phyloP scores from a whole-genome alignment of 2,888 invertebrate species.

The Diogma glabrata region DNA sequence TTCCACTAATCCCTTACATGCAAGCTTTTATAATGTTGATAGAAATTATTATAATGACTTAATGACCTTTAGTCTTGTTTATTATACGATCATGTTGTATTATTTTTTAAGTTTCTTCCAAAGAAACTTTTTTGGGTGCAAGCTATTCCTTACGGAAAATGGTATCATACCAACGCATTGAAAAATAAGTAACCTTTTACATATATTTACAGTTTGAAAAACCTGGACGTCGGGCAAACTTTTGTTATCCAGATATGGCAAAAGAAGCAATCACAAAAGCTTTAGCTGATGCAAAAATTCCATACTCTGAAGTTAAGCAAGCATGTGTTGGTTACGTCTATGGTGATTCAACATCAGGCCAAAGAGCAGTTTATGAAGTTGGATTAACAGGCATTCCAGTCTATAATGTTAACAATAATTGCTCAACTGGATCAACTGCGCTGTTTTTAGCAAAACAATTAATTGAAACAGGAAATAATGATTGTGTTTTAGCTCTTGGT shows the following conservation, averaged over 20 bases:
- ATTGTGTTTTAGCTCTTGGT: constrained; percentile 85
- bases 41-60: too few species aligned
- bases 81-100: too few species aligned
- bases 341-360: constrained; percentile 92
- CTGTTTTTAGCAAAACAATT: constrained; percentile 83
- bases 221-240: constrained; percentile 65
- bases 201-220: constrained; percentile 64
- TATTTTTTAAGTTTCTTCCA: too few species aligned
- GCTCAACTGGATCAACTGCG: constrained; percentile 93
- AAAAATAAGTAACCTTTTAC: constrained; percentile 14
- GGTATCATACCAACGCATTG: too few species aligned
- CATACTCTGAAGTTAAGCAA: constrained; percentile 69
- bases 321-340: constrained; percentile 90
- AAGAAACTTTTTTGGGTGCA: too few species aligned
- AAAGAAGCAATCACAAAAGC: constrained; percentile 87
- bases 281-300: constrained; percentile 66
- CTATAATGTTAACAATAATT: constrained; percentile 97
- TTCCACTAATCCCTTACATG: too few species aligned
- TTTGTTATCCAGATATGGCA: constrained; percentile 92
- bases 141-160: too few species aligned
- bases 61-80: too few species aligned
- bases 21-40: too few species aligned
- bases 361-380: constrained; percentile 85
- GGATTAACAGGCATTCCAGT: constrained; percentile 96
- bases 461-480: constrained; percentile 74